phyloP scores from a whole-genome alignment of 53 echinoderm and acorn worm genomes.

The Apostichopus leukothele region DNA sequence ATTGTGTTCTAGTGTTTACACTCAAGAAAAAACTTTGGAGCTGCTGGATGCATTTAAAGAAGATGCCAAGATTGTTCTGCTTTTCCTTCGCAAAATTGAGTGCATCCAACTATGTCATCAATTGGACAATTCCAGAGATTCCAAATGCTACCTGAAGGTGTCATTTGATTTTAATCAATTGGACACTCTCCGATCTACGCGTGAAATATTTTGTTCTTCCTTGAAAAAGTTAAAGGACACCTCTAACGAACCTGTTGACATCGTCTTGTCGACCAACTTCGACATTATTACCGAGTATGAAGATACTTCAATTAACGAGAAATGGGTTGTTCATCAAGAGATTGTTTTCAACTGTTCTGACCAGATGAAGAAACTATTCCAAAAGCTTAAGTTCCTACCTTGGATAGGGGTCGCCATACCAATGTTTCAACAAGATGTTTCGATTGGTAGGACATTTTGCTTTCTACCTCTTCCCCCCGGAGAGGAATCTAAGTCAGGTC shows the following conservation, averaged over 20 bases:
- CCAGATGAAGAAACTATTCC: background rate
- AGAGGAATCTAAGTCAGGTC: constrained; percentile 50
- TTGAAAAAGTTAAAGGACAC: background rate
- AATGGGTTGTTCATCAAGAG: constrained; percentile 21
- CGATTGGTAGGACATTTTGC: constrained; percentile 54
- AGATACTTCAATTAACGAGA: background rate
- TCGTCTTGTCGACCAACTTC: background rate
- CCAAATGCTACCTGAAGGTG: background rate
- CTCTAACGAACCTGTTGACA: background rate
- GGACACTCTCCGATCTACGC: background rate
- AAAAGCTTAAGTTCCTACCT: constrained; percentile 54
- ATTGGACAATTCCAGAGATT: no score
- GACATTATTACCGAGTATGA: background rate
- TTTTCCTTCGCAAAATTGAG: constrained; percentile 80
- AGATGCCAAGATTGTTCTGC: constrained; percentile 68
- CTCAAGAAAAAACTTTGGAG: constrained; percentile 46
- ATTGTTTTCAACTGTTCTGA: background rate
- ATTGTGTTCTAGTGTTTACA: background rate
- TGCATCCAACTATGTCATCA: constrained; percentile 41
- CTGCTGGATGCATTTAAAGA: constrained; percentile 65
- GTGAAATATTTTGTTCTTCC: background rate
- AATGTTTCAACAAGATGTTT: background rate
- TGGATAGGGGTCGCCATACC: constrained; percentile 73
- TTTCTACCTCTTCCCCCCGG: constrained; percentile 56
- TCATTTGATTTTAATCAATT: background rate